Evolutionary conservation across 2,888 invertebrate genomes (phyloP), one percentile per base, ranked within the genome.

Genomic region (Esperia sulphurella): DNA sequence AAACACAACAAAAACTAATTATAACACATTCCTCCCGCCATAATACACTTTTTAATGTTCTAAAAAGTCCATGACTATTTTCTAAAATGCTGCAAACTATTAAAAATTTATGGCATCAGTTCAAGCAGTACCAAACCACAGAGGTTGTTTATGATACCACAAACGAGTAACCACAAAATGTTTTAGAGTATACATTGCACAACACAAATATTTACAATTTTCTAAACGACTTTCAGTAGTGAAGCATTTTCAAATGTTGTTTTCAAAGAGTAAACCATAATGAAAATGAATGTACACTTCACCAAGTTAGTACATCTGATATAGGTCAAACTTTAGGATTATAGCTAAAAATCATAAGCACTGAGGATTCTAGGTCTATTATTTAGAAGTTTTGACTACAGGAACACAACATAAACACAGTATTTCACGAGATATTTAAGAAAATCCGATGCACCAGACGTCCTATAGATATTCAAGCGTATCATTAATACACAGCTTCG

Each of bases 1-100:
- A 41, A 54, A 52, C 33, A 10, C 48, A 28, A 29, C 45, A 51
- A 53, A 52, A 53, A 37, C 13, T 35, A 52, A 41, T 44, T 28
- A 42, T 54, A 51, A 43, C 43, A 41, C 41, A n/a, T 14, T 39
- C 38, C 55, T 53, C 48, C 57, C 60, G 54, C 60, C 58, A 56
- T 60, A 7, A 39, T 1, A 13, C 13, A 9, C 13, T 13, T 1
- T 1, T 42, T 10, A 43, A n/a, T 29, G 30, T 37, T 48, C 38
- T 14, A 43, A 29, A 29, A 38, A 47, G 30, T 14, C 38, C 42
- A 35, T 37, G 14, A n/a, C 29, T 14, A 8, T 33, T 46, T 46
- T 6, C n/a, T 41, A 14, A 6, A 28, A 21, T n/a, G 10, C 33
- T 9, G 8, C 8, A n/a, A 35, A 39, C 3, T 39, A 29, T 40